Conservation (phyloP, 2,113 vertebrate genomes). For the Indicator maculatus region DNA sequence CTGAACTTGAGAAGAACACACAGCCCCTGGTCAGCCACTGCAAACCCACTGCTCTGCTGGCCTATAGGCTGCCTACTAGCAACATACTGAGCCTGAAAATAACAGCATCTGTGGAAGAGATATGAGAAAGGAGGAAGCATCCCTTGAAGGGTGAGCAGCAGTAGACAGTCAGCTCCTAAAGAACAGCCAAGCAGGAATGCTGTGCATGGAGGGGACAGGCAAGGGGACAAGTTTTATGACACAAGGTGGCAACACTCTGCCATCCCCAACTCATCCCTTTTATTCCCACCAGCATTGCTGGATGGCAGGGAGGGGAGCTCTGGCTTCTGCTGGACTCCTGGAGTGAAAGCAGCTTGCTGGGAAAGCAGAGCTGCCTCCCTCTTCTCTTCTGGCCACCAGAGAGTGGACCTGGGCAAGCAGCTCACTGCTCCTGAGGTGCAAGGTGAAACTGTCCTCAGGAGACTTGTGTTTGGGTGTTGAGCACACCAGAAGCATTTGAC, state of each 20-base stretch:
- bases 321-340: neutral
- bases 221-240: neutral
- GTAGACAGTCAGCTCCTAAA: neutral
- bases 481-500: neutral
- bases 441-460: neutral
- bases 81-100: neutral
- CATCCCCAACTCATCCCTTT: neutral
- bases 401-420: neutral
- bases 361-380: neutral
- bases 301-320: neutral
- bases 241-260: neutral
- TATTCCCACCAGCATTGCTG: neutral
- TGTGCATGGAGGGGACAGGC: neutral
- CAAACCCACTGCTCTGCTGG: neutral
- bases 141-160: neutral
- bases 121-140: neutral
- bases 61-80: neutral
- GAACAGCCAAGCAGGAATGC: rapidly evolving
- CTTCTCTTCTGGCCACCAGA: neutral
- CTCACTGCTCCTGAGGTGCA: neutral
- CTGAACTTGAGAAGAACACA: too few species aligned
- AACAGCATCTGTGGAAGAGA: neutral
- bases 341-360: neutral
- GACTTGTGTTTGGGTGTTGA: neutral
- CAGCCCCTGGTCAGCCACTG: rapidly evolving